A percentile compares a stretch with the other conserved stretches of the same genome.
Evolutionary conservation across 2,888 invertebrate species (phyloP).

Genomic region (Leptinotarsa peninsularis): DNA sequence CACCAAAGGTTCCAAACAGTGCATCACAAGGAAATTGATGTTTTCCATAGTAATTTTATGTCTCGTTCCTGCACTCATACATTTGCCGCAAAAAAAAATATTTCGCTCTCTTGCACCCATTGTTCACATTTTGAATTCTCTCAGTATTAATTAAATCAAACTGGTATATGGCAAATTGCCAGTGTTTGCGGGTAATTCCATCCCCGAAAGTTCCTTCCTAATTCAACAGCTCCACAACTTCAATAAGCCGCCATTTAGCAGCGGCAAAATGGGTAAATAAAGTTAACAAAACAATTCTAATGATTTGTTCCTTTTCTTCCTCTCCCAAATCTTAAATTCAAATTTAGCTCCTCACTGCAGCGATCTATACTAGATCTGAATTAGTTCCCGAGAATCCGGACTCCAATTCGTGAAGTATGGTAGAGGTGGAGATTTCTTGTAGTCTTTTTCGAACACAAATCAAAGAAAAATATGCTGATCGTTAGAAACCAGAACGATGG

Average conservation of each 20-base stretch:
- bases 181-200: background rate
- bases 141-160: background rate
- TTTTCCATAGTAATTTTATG: too few relatives aligned
- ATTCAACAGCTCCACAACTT: background rate
- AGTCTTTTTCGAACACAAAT: background rate
- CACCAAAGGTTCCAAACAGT: too few relatives aligned
- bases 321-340: conserved; percentile 25
- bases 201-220: background rate
- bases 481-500: background rate
- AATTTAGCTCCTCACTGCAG: conserved; percentile 10
- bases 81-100: too few relatives aligned
- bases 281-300: conserved; percentile 27
- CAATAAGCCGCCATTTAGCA: background rate
- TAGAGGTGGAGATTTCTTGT: conserved; percentile 6
- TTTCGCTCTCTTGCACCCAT: background rate
- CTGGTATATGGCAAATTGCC: background rate
- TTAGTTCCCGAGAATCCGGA: background rate
- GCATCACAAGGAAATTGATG: too few relatives aligned
- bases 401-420: conserved; percentile 9
- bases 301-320: conserved; percentile 3
- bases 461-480: background rate
- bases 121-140: background rate
- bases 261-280: background rate
- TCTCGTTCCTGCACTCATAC: too few relatives aligned
- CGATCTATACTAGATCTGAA: conserved; percentile 5